A percentile compares a stretch with the other conserved stretches of the same genome.
Evolutionary conservation across 2,113 vertebrate genomes (phyloP).

Genomic region (Dolichallabes microphthalmus): DNA sequence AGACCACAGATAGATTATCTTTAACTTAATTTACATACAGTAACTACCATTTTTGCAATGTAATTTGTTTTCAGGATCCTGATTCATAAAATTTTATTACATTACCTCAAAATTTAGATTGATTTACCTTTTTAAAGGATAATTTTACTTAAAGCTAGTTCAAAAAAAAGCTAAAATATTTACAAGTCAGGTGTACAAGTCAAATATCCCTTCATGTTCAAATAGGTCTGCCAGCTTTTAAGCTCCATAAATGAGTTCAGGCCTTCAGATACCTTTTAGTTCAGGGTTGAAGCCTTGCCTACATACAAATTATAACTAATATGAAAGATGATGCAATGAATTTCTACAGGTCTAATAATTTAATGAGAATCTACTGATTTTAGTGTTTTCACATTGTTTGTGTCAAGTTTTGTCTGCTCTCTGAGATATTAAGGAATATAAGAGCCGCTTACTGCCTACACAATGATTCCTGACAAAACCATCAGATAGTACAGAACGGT

Average conservation of each 20-base stretch:
- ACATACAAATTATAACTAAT: neutral
- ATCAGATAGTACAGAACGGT: constrained; percentile 60
- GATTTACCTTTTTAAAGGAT: neutral
- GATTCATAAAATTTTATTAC: neutral
- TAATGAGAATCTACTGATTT: neutral
- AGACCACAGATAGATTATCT: neutral
- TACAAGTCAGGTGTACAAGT: neutral
- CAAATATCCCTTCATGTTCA: neutral
- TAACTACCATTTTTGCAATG: neutral
- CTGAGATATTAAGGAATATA: neutral
- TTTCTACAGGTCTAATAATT: neutral
- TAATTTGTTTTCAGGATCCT: neutral
- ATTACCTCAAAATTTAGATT: neutral
- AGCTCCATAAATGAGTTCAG: neutral
- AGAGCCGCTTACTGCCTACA: constrained; percentile 36
- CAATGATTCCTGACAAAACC: constrained; percentile 65
- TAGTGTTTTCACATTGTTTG: constrained; percentile 11
- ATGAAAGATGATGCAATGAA: neutral
- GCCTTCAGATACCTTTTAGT: neutral
- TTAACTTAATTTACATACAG: neutral
- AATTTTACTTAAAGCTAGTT: neutral
- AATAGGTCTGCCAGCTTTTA: neutral
- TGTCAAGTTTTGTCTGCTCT: neutral
- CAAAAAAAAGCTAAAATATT: neutral
- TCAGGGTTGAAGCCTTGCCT: neutral